Evolutionary conservation across 1,140 invertebrate genomes (phyloP), one percentile per base, ranked within the genome.

Genomic region (Zaprionus taronus): DNA sequence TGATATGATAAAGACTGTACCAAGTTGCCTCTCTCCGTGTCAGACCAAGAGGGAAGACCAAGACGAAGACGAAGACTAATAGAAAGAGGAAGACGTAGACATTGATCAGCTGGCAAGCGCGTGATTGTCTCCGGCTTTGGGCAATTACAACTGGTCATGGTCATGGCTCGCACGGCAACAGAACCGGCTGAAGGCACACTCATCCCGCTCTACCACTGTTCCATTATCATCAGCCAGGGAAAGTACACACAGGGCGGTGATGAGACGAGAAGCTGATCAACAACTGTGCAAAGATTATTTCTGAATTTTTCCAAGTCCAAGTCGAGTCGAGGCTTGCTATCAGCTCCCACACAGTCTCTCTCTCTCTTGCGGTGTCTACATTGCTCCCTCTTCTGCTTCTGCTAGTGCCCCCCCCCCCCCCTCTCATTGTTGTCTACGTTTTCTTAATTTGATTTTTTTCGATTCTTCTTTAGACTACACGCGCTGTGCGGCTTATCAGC

Each of bases 401-500:
- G 5, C 15, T 17, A 14, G 4, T 6, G 5, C 2, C 28, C 1
- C 15, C 1, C 38, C 2, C 28, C 6, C 38, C 3, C 5, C 14
- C 7, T 3, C 28, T 7, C 2, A 34, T 34, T 34, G 31, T 34
- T 34, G 9, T 22, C 17, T 49, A 22, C 47, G 17, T 20, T 7
- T 49, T 2, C 6, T n/a, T 6, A 17, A 24, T 51, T 24, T 20
- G 22, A 51, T 51, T 51, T 51, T 3, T 5, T 12, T 51, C 31
- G 9, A 34, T 34, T 34, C 31, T 51, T 51, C 20, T 51, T 11
- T 51, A n/a, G 4, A 51, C 20, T 51, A 11, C 17, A 51, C 47
- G 47, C 47, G 71, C 9, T 17, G 41, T 1, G 6, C 6, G 7
- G 24, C 69, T 77, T 72, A 77, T 72, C 73, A 72, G 73, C 22